Evolutionary conservation across 2,888 invertebrate genomes (phyloP), one percentile per base, ranked within the genome.

Genomic region (Euphydryas editha): DNA sequence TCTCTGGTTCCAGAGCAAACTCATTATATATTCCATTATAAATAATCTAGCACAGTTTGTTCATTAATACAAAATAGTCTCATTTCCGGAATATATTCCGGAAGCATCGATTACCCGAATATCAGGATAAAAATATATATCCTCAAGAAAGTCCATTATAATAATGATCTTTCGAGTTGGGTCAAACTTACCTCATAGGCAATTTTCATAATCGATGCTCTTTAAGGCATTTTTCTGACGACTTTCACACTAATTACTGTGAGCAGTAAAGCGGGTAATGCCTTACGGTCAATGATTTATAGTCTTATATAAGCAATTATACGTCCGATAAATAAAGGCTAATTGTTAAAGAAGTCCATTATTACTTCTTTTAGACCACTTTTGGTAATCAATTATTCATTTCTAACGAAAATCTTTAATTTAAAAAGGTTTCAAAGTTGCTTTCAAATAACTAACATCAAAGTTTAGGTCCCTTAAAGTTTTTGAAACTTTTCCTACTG

Each of bases 211-310:
- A 75, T 75, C 70, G 71, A 75, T 67, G 72, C 74, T 61, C 42
- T 57, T 56, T 57, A 59, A 58, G 59, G 39, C 42, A 58, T 57
- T 67, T 24, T 79, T 80, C 20, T 70, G n/a, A 13, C 73, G 68
- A 82, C 85, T 87, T 88, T 87, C 87, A 80, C 82, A 75, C 78
- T 86, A 87, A 87, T 85, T 78, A 78, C 67, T 69, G 21, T 62
- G 74, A 60, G 73, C 76, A 82, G 82, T 85, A 84, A 83, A 78
- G 78, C 81, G 79, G 80, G 80, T 84, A 86, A 84, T 82, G 72
- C 77, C 76, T 64, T 77, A 46, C 59, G 21, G 55, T 17, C 62
- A 63, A 36, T 63, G 55, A 57, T 60, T 67, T 59, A 59, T 59
- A 1, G 24, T 46, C 20, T 39, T 36, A 47, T 11, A 20, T 62